Evolutionary conservation across 2,113 vertebrate genomes (phyloP).

Genomic region (Talpa occidentalis): DNA sequence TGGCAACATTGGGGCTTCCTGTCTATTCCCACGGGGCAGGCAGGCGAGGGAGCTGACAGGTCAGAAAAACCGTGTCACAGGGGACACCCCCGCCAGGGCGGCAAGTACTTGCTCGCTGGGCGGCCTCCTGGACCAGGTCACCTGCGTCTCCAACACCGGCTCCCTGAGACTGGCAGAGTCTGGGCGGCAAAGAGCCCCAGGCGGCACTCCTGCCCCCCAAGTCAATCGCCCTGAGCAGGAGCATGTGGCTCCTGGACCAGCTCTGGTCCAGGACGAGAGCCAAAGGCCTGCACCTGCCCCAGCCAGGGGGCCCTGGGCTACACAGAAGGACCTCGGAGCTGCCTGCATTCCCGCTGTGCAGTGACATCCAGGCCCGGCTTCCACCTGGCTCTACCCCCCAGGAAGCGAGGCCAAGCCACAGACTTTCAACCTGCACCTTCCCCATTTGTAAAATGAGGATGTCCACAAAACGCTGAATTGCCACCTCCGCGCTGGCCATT

Average conservation of each 20-base stretch:
- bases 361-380: not conserved
- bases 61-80: no score
- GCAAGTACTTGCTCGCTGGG: not conserved
- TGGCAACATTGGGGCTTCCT: not conserved
- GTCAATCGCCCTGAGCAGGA: not conserved
- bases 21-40: not conserved
- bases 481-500: no score
- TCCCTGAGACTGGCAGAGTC: not conserved
- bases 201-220: not conserved
- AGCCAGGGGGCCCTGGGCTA: not conserved
- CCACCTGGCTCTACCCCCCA: not conserved
- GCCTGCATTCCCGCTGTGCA: not conserved
- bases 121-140: not conserved
- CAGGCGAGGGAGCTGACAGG: not conserved
- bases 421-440: not conserved
- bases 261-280: not conserved
- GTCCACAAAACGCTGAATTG: not conserved
- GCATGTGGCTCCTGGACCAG: not conserved
- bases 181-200: not conserved
- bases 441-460: conserved; percentile 43
- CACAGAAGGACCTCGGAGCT: not conserved
- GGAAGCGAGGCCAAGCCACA: not conserved
- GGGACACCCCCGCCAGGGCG: not conserved
- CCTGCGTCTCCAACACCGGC: not conserved
- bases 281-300: not conserved